Evolutionary conservation across 2,888 invertebrate species (phyloP), one percentile per base, ranked within the genome.

Genomic region (Drosophila paramelanica): DNA sequence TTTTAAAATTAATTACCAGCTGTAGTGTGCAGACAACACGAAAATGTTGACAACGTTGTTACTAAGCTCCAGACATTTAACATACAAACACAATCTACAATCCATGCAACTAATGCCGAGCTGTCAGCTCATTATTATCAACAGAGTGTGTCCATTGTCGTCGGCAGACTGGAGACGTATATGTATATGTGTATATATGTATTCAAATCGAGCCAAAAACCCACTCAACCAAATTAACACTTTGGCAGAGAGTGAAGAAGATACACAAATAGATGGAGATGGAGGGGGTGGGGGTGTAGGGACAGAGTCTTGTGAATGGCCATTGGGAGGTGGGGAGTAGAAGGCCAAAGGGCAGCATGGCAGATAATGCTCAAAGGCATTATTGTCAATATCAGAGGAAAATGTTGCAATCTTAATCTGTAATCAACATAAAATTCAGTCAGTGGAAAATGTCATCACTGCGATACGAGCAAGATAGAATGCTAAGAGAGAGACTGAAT

Each of bases 391-490:
- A 87, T 77, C 74, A 77, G 81, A 78, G 75, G 78, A 74, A 87
- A 85, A 88, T 88, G 84, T 84, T 88, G 88, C 86, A 88, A 88
- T 88, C 86, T 88, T 88, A 89, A 87, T 87, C 87, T 87, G 82
- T 87, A 89, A 89, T 87, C 87, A 87, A 87, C 89, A 87, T 87
- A 87, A 87, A 87, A 82, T 82, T 84, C 87, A 87, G 84, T 76
- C 87, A 88, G 75, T 87, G 87, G 82, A 89, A 87, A 87, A 87
- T 88, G 87, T 79, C 86, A 88, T 85, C 85, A 80, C 62, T 62
- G 62, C 75, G 62, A 66, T 77, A 49, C 66, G 68, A 81, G 67
- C 66, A 50, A 73, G 75, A 74, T 27, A 59, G 65, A 69, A 58
- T 59, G 62, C 39, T n/a, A 55, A 75, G 66, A 49, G 45, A 23